A percentile compares a stretch with the other conserved stretches of the same genome.
phyloP scores from a whole-genome alignment of 2,888 invertebrate species.

The Eubasilissa splendida region DNA sequence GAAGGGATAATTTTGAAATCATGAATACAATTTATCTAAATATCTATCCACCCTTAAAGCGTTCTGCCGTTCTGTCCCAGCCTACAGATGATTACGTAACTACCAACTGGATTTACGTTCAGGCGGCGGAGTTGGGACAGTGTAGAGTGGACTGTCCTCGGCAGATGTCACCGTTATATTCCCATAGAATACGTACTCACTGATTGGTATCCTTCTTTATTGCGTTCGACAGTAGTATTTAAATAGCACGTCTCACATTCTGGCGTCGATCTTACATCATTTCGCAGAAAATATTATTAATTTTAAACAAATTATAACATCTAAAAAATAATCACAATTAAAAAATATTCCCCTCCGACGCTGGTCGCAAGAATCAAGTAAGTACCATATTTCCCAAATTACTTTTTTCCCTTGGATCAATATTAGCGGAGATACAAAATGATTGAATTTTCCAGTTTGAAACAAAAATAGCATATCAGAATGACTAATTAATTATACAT shows the following conservation, averaged over 20 bases:
- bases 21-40: conserved; percentile 15
- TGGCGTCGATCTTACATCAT: no score
- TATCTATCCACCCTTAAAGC: background rate
- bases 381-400: no score
- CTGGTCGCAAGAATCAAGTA: no score
- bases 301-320: no score
- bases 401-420: no score
- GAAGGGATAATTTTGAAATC: background rate
- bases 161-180: conserved; percentile 29
- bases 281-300: no score
- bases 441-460: no score
- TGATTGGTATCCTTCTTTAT: background rate
- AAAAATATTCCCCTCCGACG: no score
- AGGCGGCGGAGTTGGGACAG: background rate
- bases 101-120: conserved; percentile 1
- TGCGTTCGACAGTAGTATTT: background rate
- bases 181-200: background rate
- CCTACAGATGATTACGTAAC: conserved; percentile 13
- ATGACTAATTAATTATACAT: no score
- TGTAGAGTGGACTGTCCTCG: background rate
- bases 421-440: no score
- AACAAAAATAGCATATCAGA: no score
- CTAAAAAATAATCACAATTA: no score
- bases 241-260: background rate
- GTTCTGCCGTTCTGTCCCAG: background rate